These are phyloP conservation scores for Cataglyphis livida DNA, from an alignment of 2,888 invertebrate species.

Conservation along the genomic window DNA sequence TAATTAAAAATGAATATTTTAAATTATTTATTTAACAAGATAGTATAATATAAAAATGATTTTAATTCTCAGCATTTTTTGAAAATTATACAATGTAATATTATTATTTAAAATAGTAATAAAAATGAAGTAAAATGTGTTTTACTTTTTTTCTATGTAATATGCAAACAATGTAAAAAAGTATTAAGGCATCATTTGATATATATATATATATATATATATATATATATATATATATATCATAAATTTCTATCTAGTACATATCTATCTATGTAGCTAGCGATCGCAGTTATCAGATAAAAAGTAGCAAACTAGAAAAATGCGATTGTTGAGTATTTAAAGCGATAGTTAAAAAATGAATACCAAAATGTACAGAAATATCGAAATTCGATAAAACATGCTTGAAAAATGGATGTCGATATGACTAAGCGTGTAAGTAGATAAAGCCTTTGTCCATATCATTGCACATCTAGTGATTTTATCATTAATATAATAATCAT, in stretches of 20 bases:
- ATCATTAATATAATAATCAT: not conserved
- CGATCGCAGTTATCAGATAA: not conserved
- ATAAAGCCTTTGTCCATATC: not conserved
- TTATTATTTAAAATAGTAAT: slow-evolving; percentile 1
- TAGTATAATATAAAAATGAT: slow-evolving; percentile 5
- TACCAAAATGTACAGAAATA: slow-evolving; percentile 22
- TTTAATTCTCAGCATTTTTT: not conserved
- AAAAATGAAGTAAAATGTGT: not conserved
- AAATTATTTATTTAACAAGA: slow-evolving; percentile 12
- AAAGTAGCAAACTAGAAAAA: not conserved
- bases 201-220: too few species aligned
- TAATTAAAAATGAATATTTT: slow-evolving; percentile 5
- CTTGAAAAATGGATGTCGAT: slow-evolving; percentile 9
- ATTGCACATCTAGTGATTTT: slow-evolving; percentile 15
- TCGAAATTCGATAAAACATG: slow-evolving; percentile 30
- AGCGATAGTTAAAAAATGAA: slow-evolving; percentile 28
- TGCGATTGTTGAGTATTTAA: slow-evolving; percentile 1
- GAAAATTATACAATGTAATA: not conserved
- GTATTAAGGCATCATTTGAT: not conserved
- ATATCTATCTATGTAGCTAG: slow-evolving; percentile 11
- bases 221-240: not conserved
- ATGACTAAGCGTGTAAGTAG: not conserved
- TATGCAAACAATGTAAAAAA: not conserved
- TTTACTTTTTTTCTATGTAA: not conserved
- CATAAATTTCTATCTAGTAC: not conserved